Conservation (phyloP, 2,888 invertebrate genomes). For the Rhagonycha fulva region DNA sequence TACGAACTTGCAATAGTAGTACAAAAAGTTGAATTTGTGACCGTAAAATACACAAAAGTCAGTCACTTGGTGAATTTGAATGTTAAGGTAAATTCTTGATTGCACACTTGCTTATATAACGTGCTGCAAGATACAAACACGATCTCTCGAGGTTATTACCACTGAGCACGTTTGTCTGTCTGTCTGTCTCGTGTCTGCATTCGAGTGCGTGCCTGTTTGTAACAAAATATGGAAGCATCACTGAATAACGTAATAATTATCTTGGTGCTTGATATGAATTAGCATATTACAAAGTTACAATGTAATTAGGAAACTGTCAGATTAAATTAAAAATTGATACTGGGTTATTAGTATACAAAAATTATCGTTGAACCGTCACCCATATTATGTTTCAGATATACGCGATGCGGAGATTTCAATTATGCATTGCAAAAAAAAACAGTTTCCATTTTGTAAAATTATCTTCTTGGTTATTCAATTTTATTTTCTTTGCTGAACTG, state of each 20-base stretch:
- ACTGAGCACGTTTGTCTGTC: constrained; percentile 28
- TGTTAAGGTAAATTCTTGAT: background rate
- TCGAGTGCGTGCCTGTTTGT: constrained; percentile 22
- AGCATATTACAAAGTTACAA: background rate
- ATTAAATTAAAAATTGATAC: constrained; percentile 1
- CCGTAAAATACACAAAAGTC: background rate
- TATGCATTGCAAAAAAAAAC: background rate
- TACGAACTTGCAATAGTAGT: background rate
- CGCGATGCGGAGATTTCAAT: background rate
- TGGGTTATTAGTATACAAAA: background rate
- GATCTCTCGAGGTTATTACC: constrained; percentile 42
- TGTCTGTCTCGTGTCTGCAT: constrained; percentile 32
- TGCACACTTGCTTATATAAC: constrained; percentile 30
- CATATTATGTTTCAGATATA: background rate
- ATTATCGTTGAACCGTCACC: background rate
- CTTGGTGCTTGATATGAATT: background rate
- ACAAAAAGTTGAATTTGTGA: background rate
- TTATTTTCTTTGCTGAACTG: background rate
- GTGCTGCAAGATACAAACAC: constrained; percentile 16
- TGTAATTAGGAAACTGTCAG: background rate
- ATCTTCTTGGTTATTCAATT: background rate
- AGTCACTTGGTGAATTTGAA: background rate
- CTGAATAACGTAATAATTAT: background rate
- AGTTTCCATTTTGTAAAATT: background rate
- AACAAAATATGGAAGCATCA: background rate